A percentile compares a stretch with the other conserved stretches of the same genome.
phyloP scores from a whole-genome alignment of 2,888 invertebrate species.

The Liposcelis brunnea region DNA sequence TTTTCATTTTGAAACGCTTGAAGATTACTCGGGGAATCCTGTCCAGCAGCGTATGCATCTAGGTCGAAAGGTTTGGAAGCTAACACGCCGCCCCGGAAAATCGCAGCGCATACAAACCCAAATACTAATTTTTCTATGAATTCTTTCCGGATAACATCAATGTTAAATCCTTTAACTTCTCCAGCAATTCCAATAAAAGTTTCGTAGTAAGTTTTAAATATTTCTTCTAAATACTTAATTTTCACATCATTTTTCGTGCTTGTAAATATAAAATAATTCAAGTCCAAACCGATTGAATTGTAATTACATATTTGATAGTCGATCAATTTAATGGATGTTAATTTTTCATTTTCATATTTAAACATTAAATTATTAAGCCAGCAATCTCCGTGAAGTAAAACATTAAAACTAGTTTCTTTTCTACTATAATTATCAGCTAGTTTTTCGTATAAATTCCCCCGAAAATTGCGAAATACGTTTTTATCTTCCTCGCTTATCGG shows the following conservation, averaged over 20 bases:
- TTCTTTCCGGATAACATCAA: not conserved
- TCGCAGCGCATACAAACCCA: too few relatives aligned
- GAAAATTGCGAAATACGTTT: too few relatives aligned
- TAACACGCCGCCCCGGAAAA: too few relatives aligned
- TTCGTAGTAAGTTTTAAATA: not conserved
- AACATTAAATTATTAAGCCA: constrained; percentile 6
- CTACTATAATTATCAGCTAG: not conserved
- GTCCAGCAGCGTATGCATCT: too few relatives aligned
- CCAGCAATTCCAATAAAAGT: not conserved
- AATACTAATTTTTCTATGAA: not conserved
- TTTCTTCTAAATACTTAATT: not conserved
- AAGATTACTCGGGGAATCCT: too few relatives aligned
- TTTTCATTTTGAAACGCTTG: too few relatives aligned
- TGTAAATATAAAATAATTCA: constrained; percentile 3
- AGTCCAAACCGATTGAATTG: constrained; percentile 3
- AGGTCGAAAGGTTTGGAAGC: too few relatives aligned
- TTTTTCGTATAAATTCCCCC: too few relatives aligned
- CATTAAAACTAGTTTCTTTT: not conserved
- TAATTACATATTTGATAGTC: constrained; percentile 1
- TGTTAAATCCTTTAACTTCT: not conserved
- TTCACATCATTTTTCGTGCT: not conserved
- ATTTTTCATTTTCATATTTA: not conserved
- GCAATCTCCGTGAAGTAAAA: not conserved
- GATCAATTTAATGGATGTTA: not conserved
- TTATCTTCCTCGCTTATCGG: not conserved